Evolutionary conservation across 2,113 vertebrate genomes (phyloP).

Genomic region (Psophia crepitans): DNA sequence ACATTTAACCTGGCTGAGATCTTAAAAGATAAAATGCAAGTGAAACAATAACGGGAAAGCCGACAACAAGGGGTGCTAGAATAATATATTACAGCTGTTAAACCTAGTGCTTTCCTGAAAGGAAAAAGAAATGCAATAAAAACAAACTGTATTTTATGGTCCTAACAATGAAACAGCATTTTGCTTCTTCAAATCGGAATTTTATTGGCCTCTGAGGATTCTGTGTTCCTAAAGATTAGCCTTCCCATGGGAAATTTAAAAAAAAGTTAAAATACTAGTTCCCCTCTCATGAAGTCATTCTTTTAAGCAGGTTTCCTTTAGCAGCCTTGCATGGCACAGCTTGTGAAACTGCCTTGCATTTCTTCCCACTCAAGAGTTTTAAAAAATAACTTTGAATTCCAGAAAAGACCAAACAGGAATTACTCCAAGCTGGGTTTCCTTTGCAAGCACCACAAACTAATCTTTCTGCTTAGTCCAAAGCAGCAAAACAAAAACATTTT

Average conservation of each 20-base stretch:
- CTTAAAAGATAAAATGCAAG: conserved; percentile 58
- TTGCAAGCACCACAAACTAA: conserved; percentile 15
- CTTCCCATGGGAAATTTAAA: conserved; percentile 69
- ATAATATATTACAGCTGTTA: conserved; percentile 72
- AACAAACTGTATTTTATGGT: conserved; percentile 72
- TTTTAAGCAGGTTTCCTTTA: conserved; percentile 55
- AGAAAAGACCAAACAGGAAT: conserved; percentile 75
- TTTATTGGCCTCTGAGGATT: conserved; percentile 71
- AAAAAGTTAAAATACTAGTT: conserved; percentile 51
- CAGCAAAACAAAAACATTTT: conserved; percentile 20
- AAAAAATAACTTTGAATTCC: conserved; percentile 66
- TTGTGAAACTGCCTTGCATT: conserved; percentile 51
- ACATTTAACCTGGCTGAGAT: conserved; percentile 60
- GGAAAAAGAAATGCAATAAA: conserved; percentile 75
- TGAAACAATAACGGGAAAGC: conserved; percentile 83
- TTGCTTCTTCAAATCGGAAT: conserved; percentile 50
- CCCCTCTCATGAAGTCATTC: conserved; percentile 67
- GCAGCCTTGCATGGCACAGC: conserved; percentile 31
- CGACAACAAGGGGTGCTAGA: conserved; percentile 66
- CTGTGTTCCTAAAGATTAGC: conserved; percentile 77
- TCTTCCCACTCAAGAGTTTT: conserved; percentile 49
- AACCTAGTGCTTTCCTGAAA: conserved; percentile 78
- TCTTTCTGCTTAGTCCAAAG: conserved; percentile 31
- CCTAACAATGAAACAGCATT: conserved; percentile 73
- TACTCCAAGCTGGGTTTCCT: conserved; percentile 67